These are phyloP conservation scores for Holocentrus rufus DNA, from an alignment of 2,797 vertebrate genomes.

Conservation along the genomic window DNA sequence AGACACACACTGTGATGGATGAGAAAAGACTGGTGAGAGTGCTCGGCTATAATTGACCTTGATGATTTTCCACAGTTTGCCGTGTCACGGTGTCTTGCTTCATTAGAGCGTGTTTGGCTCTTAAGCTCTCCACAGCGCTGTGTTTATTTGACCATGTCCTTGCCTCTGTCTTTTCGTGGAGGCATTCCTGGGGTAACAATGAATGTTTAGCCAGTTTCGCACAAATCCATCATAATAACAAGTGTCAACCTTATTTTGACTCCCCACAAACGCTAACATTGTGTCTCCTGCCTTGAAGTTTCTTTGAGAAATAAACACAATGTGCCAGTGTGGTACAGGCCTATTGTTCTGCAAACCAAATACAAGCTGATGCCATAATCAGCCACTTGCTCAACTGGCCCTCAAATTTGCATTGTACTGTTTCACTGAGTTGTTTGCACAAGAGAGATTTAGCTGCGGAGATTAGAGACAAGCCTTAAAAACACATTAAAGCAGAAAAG, in stretches of 20 bases:
- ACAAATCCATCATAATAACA: constrained; percentile 37
- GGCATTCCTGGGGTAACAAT: constrained; percentile 38
- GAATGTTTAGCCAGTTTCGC: constrained; percentile 38
- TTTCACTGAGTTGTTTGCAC: constrained; percentile 42
- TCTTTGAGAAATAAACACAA: constrained; percentile 45
- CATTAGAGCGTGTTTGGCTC: neutral
- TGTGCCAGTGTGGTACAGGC: constrained; percentile 15
- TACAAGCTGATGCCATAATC: constrained; percentile 48
- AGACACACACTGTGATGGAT: too few relatives aligned
- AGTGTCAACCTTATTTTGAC: constrained; percentile 46
- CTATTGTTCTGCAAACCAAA: constrained; percentile 55
- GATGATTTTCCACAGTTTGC: neutral
- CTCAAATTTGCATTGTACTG: constrained; percentile 19
- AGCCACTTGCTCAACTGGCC: constrained; percentile 49
- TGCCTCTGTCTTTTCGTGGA: neutral
- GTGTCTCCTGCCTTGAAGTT: constrained; percentile 42
- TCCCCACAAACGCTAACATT: constrained; percentile 42
- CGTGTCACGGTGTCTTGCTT: constrained; percentile 12
- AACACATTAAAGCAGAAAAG: constrained; percentile 39
- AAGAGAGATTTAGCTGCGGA: constrained; percentile 35
- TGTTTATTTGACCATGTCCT: constrained; percentile 43
- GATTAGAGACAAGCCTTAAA: constrained; percentile 52
- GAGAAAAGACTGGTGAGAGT: neutral
- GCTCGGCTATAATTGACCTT: neutral
- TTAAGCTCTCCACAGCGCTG: constrained; percentile 5